Base-by-base conservation (phyloP, 2,797 vertebrate genomes). In the Muscicapa comitata region DNA sequence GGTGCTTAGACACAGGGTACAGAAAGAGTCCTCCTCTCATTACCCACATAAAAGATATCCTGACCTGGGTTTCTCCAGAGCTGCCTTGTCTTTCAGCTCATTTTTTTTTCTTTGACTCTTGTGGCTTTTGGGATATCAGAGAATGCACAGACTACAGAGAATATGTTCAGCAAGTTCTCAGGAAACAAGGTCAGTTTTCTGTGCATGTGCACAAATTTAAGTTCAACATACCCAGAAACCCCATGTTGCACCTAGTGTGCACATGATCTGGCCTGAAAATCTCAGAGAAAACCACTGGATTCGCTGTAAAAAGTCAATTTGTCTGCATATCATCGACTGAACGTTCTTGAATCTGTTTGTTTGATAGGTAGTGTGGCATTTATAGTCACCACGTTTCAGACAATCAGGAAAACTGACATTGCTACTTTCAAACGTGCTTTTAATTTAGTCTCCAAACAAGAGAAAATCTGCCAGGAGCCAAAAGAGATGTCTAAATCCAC, bases 391-490 rank as follows among this genome's bases (percentile, higher is more conserved):
- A 28, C 0, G 0, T 88, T 62, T 78, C 62, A 78, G 31, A 51
- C 86, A 72, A 88, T 88, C 55, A 63, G 45, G 40, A 84, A 90
- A 92, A 88, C 19, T 71, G 88, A 90, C 83, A 87, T 37, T 53
- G 28, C 12, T 81, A 21, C 73, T 90, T 92, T 86, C 55, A 81
- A 90, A 95, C 0, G 1, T 74, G 63, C 20, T 78, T 95, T 94
- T 88, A 86, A 86, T 95, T 88, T 96, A 70, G 70, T 90, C 80
- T 93, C 13, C 45, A 86, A 95, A 76, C 50, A 84, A 90, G 83
- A 85, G 80, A 88, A 81, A 81, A 88, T 84, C 63, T 85, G 48
- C 45, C 66, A 86, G 53, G n/a, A 93, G 84, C 29, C 59, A 90
- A 91, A 90, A 93, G 71, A 90, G 83, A 86, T 82, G 77, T 88